Evolutionary conservation across 92 coral and sea anemone genomes (phyloP).

Genomic region (Bergia sp.): DNA sequence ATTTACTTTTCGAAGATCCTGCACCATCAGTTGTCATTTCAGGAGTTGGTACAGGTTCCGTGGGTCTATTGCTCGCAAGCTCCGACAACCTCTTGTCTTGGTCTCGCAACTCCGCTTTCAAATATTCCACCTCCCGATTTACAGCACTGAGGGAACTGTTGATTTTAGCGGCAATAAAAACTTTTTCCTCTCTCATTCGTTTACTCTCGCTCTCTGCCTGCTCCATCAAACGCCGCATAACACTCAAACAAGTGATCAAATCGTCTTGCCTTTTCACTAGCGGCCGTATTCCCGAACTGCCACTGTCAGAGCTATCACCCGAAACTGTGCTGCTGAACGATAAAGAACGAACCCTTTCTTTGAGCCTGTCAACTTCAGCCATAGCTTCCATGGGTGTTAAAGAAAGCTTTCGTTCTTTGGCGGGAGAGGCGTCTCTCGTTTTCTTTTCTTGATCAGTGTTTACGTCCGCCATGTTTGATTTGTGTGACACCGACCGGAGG

Average conservation of each 20-base stretch:
- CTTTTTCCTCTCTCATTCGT: conserved; percentile 84
- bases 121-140: conserved; percentile 83
- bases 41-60: too few species aligned
- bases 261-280: conserved; percentile 77
- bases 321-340: conserved; percentile 55
- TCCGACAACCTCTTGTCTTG: too few species aligned
- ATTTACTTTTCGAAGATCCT: conserved; percentile 38
- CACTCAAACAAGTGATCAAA: conserved; percentile 78
- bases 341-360: conserved; percentile 66
- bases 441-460: too few species aligned
- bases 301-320: conserved; percentile 55
- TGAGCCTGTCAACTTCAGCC: conserved; percentile 63
- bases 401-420: conserved; percentile 52
- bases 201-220: conserved; percentile 86
- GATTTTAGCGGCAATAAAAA: conserved; percentile 77
- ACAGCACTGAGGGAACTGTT: conserved; percentile 83
- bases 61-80: too few species aligned
- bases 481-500: too few species aligned
- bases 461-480: too few species aligned
- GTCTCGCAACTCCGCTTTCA: conserved; percentile 81
- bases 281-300: conserved; percentile 61
- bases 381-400: conserved; percentile 60
- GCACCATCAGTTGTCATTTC: too few species aligned
- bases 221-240: conserved; percentile 93
- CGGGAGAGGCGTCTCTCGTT: too few species aligned